These are phyloP conservation scores for Mamestra brassicae DNA, from an alignment of 2,888 invertebrate genomes.

Conservation along the genomic window DNA sequence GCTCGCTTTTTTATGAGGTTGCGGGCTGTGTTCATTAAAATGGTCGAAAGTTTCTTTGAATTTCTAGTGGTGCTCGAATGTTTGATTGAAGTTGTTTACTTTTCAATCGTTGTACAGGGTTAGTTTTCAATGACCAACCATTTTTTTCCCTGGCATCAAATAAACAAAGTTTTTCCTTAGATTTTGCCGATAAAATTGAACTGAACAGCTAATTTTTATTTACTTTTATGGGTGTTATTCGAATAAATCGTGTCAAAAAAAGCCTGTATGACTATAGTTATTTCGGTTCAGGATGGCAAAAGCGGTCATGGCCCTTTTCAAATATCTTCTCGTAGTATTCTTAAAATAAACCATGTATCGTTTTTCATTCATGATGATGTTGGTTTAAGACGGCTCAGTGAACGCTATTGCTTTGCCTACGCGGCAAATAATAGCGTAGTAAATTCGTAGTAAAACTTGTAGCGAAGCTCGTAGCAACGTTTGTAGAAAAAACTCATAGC, in stretches of 20 bases:
- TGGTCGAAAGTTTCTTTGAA: slow-evolving; percentile 6
- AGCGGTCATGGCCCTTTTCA: background rate
- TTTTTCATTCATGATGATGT: too few relatives aligned
- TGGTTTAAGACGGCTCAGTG: too few relatives aligned
- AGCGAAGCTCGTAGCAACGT: background rate
- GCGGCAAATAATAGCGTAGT: too few relatives aligned
- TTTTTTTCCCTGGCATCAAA: too few relatives aligned
- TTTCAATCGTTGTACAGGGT: background rate
- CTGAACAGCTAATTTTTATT: too few relatives aligned
- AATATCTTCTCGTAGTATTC: background rate
- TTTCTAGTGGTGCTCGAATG: background rate
- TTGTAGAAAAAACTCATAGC: background rate
- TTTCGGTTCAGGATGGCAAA: background rate
- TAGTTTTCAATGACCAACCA: background rate
- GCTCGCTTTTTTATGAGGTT: slow-evolving; percentile 30
- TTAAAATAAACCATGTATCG: background rate
- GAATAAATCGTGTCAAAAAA: too few relatives aligned
- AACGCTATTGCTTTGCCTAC: background rate
- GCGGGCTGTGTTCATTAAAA: slow-evolving; percentile 19
- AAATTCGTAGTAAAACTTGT: background rate
- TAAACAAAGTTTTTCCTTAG: too few relatives aligned
- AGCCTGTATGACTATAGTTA: too few relatives aligned
- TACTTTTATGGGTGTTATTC: too few relatives aligned
- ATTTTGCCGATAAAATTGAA: too few relatives aligned
- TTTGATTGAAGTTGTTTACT: background rate